Evolutionary conservation across 2,888 invertebrate genomes (phyloP).

Genomic region (Automeris io): DNA sequence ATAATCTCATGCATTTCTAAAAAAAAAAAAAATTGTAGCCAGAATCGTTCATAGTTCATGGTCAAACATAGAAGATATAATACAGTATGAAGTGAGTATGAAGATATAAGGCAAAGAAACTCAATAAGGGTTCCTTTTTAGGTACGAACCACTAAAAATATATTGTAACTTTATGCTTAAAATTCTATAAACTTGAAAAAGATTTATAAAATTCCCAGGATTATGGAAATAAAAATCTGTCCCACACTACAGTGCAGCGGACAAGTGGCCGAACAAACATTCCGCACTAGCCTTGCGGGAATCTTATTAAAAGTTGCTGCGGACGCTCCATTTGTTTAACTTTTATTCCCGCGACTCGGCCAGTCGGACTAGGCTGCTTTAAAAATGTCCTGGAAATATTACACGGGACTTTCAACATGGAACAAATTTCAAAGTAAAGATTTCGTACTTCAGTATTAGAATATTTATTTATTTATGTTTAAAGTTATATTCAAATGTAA

Average conservation of each 20-base stretch:
- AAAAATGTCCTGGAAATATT: conserved; percentile 21
- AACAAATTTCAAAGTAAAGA: conserved; percentile 7
- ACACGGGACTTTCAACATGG: background rate
- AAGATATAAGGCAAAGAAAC: too few species aligned
- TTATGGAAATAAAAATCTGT: background rate
- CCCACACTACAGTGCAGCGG: conserved; percentile 8
- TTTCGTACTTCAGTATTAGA: background rate
- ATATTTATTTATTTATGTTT: too few species aligned
- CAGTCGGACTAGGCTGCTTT: conserved; percentile 11
- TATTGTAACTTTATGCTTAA: too few species aligned
- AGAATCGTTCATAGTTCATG: too few species aligned
- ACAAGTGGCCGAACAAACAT: conserved; percentile 27
- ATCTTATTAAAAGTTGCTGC: conserved; percentile 42
- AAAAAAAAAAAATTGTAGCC: too few species aligned
- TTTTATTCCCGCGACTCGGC: conserved; percentile 28
- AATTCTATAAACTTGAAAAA: too few species aligned
- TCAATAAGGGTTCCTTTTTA: too few species aligned
- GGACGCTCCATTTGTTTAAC: conserved; percentile 34
- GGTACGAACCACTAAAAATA: too few species aligned
- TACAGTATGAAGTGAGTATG: too few species aligned
- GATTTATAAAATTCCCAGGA: background rate
- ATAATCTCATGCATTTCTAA: too few species aligned
- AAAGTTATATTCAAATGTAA: too few species aligned
- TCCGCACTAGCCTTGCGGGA: conserved; percentile 27
- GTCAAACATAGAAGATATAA: too few species aligned